Base-by-base conservation (phyloP, 2,797 vertebrate species). In the Coregonus sp. region DNA sequence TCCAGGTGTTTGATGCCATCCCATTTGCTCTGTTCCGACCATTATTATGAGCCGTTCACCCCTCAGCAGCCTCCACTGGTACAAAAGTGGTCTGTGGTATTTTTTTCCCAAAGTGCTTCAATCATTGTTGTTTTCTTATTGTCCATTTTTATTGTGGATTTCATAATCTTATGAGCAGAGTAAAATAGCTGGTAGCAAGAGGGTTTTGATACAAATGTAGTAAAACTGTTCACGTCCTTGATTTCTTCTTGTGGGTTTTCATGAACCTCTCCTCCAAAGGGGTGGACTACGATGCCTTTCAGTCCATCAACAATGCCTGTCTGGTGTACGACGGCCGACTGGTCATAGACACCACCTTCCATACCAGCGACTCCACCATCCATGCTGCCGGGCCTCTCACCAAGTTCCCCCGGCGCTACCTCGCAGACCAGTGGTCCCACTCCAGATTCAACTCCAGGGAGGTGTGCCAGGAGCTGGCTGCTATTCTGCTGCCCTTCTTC, bases 271-370 rank as follows among this genome's bases (percentile, higher is more conserved):
- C 88, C 76, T 88, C 86, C 69, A 96, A 88, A 84, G 87, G 88
- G 0, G 94, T 98, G 12, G 96, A 98, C 92, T 90, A 82, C 0
- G 92, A 97, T 20, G 91, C 93, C 29, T 97, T 97, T 78, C 90
- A 86, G 81, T 94, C 96, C 61, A 74, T 97, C 81, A 96, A 88
- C 69, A 86, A 92, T 47, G 95, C 96, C 2, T 95, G 93, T 84
- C 94, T 99, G 73, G 94, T 96, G 76, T 97, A 96, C 69, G 96
- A 98, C n/a, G 89, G 94, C 51, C 91, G 91, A 11, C 93, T 99
- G 0, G 95, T 99, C 73, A 95, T 98, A 3, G 91, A 96, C 73
- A 72, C 89, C 7, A 50, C 82, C 9, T 98, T 97, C 86, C 83
- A 84, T 63, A 98, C 97, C 83, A 96, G 89, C 0, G 97, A 98